These are phyloP conservation scores for Micrasema longulum DNA, from an alignment of 1,140 invertebrate species.

Conservation along the genomic window DNA sequence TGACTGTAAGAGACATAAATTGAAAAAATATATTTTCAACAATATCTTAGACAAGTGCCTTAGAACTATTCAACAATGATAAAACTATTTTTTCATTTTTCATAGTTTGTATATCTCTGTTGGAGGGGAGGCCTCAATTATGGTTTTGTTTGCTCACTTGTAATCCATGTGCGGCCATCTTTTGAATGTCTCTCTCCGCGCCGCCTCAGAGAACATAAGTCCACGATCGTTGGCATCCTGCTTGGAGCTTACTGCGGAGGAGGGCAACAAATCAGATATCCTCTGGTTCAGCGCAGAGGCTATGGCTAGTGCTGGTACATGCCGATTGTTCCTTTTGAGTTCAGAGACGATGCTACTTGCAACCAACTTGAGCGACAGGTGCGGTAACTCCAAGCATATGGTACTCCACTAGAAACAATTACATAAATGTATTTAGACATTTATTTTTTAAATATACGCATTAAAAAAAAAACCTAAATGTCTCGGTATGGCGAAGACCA, in stretches of 20 bases:
- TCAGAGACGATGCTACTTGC: conserved; percentile 83
- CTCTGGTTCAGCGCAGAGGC: conserved; percentile 90
- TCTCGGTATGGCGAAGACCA: no score
- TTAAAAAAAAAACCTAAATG: no score
- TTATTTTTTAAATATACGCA: no score
- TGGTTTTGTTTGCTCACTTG: conserved; percentile 80
- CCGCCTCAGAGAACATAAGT: conserved; percentile 92
- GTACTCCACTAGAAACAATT: conserved; percentile 87
- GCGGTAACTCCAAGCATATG: conserved; percentile 83
- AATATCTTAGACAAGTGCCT: no score
- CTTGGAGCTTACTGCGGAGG: conserved; percentile 59
- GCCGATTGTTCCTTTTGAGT: conserved; percentile 83
- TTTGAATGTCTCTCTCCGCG: conserved; percentile 88
- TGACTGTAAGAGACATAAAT: no score
- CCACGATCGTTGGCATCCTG: conserved; percentile 73
- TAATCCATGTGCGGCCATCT: conserved; percentile 98
- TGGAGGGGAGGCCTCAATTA: no score
- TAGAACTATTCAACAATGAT: not conserved
- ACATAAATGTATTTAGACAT: no score
- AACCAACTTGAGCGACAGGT: conserved; percentile 81
- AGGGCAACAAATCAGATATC: conserved; percentile 77
- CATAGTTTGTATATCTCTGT: no score
- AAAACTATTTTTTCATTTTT: not conserved
- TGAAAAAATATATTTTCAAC: no score
- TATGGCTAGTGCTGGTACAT: conserved; percentile 87